Conservation (phyloP, 2,888 invertebrate genomes). For the Aproaerema taeniolella region DNA sequence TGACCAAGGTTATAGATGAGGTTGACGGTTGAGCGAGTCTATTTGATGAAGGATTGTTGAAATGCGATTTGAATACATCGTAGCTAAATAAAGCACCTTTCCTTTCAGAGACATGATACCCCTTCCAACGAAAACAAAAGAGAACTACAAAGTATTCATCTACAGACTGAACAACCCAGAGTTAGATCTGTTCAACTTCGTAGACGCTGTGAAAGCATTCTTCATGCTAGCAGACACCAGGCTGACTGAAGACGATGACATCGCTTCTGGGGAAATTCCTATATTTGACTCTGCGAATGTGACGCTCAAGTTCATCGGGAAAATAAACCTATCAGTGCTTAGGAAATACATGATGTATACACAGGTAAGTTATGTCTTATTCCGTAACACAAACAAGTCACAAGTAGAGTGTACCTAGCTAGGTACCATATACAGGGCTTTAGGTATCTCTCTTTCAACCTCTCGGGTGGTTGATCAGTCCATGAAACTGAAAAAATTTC, state of each 20-base stretch:
- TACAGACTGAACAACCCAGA: slow-evolving; percentile 80
- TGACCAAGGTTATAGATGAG: too few species aligned
- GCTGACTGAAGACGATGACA: slow-evolving; percentile 77
- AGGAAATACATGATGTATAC: slow-evolving; percentile 85
- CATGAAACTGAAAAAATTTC: too few species aligned
- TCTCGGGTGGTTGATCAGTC: too few species aligned
- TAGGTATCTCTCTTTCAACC: too few species aligned
- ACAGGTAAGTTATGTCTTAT: slow-evolving; percentile 77
- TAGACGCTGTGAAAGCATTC: slow-evolving; percentile 82
- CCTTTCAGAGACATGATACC: slow-evolving; percentile 82
- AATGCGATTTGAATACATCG: too few species aligned
- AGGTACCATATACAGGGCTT: too few species aligned
- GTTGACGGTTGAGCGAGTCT: too few species aligned
- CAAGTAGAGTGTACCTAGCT: too few species aligned
- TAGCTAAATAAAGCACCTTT: too few species aligned
- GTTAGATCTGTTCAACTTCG: slow-evolving; percentile 80
- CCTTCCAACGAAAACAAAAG: slow-evolving; percentile 80
- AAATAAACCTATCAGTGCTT: slow-evolving; percentile 78
- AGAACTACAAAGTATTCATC: slow-evolving; percentile 82
- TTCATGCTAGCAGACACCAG: slow-evolving; percentile 85
- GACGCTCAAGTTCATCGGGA: slow-evolving; percentile 79
- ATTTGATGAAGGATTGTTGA: too few species aligned
- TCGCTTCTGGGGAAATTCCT: slow-evolving; percentile 82
- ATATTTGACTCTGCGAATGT: slow-evolving; percentile 84
- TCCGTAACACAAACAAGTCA: too few species aligned